Conservation (phyloP, 2,113 vertebrate species). For the Erpornis zantholeuca region DNA sequence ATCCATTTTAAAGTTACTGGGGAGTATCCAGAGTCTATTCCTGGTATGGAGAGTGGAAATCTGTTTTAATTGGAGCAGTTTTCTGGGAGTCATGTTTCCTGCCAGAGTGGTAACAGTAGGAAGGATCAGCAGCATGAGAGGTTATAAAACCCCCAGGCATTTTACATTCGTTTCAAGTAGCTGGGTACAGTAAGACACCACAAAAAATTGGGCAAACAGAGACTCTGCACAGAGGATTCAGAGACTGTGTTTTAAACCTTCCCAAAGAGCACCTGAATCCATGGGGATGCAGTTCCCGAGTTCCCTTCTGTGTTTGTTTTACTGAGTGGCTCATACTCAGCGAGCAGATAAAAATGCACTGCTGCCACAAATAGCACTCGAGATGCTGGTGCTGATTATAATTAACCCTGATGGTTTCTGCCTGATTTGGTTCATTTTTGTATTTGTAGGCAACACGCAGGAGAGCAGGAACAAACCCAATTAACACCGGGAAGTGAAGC, state of each 20-base stretch:
- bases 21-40: constrained; percentile 16
- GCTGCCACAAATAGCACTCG: neutral
- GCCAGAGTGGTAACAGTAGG: neutral
- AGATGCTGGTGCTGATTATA: neutral
- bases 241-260: accelerated
- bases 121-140: neutral
- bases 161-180: neutral
- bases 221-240: neutral
- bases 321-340: neutral
- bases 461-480: neutral
- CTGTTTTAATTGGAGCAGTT: neutral
- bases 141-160: neutral
- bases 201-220: neutral
- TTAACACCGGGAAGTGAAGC: neutral
- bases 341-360: neutral
- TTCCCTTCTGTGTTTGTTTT: neutral
- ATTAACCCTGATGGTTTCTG: neutral
- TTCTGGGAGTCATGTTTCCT: neutral
- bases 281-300: accelerated
- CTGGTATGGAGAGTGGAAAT: neutral
- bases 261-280: neutral
- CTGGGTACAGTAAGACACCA: neutral
- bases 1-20: neutral
- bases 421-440: neutral
- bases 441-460: neutral